These are phyloP conservation scores for Esox lucius DNA, from an alignment of 2,797 vertebrate genomes.

Conservation along the genomic window DNA sequence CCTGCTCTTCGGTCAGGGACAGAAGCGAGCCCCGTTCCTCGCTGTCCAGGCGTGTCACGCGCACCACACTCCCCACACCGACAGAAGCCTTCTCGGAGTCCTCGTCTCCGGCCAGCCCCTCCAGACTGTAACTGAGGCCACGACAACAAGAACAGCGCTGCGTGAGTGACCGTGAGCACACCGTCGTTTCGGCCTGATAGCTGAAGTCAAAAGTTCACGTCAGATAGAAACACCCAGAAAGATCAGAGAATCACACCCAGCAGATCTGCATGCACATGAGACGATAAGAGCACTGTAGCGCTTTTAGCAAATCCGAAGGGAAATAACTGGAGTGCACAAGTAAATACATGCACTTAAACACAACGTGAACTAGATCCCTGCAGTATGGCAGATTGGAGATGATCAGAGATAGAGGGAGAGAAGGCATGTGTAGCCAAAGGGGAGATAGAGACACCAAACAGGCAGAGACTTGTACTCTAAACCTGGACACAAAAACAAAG, in stretches of 20 bases:
- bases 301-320: not conserved
- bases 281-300: not conserved
- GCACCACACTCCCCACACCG: conserved; percentile 50
- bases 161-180: not conserved
- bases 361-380: not conserved
- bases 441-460: not conserved
- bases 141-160: conserved; percentile 11
- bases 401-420: not conserved
- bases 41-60: conserved; percentile 56
- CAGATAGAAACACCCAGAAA: not conserved
- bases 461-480: not conserved
- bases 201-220: not conserved
- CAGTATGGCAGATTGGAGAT: not conserved
- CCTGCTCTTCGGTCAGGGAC: conserved; percentile 83
- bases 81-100: conserved; percentile 56
- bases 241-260: not conserved
- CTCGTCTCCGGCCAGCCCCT: conserved; percentile 78
- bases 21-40: conserved; percentile 80
- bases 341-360: not conserved
- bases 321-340: not conserved
- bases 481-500: not conserved
- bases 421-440: not conserved
- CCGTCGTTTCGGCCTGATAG: not conserved
- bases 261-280: not conserved
- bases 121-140: conserved; percentile 85